Evolutionary conservation across 2,797 vertebrate species (phyloP).

Genomic region (Phaenicophaeus curvirostris): DNA sequence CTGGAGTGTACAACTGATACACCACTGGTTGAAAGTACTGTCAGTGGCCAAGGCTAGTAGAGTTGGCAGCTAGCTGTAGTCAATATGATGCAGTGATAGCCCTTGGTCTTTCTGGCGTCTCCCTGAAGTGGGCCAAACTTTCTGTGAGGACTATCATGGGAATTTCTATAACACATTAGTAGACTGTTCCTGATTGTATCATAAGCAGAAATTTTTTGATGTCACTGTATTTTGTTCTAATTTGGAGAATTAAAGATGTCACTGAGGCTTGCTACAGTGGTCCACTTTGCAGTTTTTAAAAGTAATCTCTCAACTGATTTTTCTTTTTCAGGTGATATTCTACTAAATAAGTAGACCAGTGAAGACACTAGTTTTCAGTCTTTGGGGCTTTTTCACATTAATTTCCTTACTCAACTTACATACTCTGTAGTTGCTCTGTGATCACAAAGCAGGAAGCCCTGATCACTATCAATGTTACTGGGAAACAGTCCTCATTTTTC

Average conservation of each 20-base stretch:
- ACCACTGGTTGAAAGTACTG: not conserved
- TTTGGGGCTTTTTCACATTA: not conserved
- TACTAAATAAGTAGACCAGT: not conserved
- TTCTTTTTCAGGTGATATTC: not conserved
- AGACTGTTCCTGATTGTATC: not conserved
- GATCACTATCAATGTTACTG: not conserved
- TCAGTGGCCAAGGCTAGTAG: not conserved
- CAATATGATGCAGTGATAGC: not conserved
- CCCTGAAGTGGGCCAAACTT: not conserved
- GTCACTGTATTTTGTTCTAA: not conserved
- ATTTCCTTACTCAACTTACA: not conserved
- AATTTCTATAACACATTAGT: not conserved
- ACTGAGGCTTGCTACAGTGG: not conserved
- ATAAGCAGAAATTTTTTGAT: not conserved
- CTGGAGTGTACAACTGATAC: not conserved
- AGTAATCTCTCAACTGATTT: not conserved
- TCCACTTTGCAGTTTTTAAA: not conserved
- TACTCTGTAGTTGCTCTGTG: not conserved
- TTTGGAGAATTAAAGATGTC: not conserved
- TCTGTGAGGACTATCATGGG: fast-evolving
- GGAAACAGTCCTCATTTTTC: not conserved
- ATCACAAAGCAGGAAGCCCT: not conserved
- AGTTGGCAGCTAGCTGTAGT: not conserved
- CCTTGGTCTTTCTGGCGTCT: not conserved
- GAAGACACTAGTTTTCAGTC: not conserved